Evolutionary conservation across 2,113 vertebrate species (phyloP), one percentile per base, ranked within the genome.

Genomic region (Pholis gunnellus): DNA sequence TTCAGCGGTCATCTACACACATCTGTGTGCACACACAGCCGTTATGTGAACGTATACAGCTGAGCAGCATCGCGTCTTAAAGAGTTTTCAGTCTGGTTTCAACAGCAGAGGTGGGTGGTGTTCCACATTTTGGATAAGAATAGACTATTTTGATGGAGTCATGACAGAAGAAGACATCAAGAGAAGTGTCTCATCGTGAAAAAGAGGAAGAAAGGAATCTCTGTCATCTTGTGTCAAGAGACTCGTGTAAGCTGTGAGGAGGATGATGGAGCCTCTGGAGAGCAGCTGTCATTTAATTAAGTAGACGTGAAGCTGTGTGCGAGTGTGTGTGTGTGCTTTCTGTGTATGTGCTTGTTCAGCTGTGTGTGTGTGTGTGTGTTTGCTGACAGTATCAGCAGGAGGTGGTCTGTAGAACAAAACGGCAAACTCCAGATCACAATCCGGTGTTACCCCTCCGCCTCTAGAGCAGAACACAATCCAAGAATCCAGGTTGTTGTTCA

Each of bases 211-310:
- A 20, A 59, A 66, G 27, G n/a, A 10, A 6, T 8, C 20, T 80
- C 36, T 65, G 66, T 81, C 83, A 72, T 67, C 42, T 34, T 46
- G 25, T 52, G 40, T 78, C 74, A 72, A 61, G 72, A 72, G 66
- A 83, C 79, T 61, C 65, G 4, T 75, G 46, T 36, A 34, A 78
- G 46, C 74, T 57, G 75, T 71, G 48, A 78, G 67, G 69, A 88
- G 67, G 66, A 72, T 59, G 86, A 85, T 64, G 78, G 68, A 25
- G 73, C 86, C 89, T 74, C 82, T 38, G 50, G 86, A 89, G 86
- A 89, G 61, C 78, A 25, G 68, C 82, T 87, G 82, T 86, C 79
- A 79, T 81, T 87, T 89, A 88, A 90, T 92, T 91, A 90, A 84
- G 46, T 17, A 72, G 79, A 83, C 10, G 20, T 72, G 64, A 79